Evolutionary conservation across 30 jellyfish, hydroid and myxozoan genomes (phyloP).

Genomic region (Hydra vulgaris): DNA sequence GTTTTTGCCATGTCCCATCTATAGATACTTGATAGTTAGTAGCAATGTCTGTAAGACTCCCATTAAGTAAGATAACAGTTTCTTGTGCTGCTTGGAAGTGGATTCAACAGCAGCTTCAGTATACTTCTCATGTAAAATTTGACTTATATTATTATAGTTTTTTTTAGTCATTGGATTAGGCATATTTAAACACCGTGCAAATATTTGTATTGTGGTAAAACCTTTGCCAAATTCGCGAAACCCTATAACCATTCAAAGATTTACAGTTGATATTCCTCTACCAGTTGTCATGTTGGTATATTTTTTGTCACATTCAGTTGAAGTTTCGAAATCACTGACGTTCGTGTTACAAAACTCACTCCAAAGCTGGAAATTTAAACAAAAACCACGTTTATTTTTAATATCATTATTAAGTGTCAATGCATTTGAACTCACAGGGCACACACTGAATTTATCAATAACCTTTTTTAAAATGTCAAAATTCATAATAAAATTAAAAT

Average conservation of each 20-base stretch:
- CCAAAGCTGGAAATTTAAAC: neutral
- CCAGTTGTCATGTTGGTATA: neutral
- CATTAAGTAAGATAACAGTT: neutral
- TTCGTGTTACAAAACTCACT: neutral
- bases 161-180: neutral
- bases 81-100: slow-evolving; percentile 6
- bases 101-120: too few relatives aligned
- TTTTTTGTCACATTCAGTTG: too few relatives aligned
- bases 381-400: neutral
- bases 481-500: neutral
- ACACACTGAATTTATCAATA: neutral
- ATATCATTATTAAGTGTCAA: too few relatives aligned
- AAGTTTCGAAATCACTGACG: too few relatives aligned
- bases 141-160: too few relatives aligned
- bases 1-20: neutral
- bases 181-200: too few relatives aligned
- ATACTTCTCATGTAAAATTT: too few relatives aligned
- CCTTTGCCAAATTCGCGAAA: slow-evolving; percentile 1
- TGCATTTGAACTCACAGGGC: neutral
- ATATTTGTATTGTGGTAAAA: neutral
- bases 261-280: neutral
- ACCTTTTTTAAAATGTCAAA: neutral
- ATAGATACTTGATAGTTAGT: neutral
- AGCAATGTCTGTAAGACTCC: neutral
- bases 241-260: neutral